Evolutionary conservation across 1,140 invertebrate genomes (phyloP), one percentile per base, ranked within the genome.

Genomic region (Drosophila kepulauana): DNA sequence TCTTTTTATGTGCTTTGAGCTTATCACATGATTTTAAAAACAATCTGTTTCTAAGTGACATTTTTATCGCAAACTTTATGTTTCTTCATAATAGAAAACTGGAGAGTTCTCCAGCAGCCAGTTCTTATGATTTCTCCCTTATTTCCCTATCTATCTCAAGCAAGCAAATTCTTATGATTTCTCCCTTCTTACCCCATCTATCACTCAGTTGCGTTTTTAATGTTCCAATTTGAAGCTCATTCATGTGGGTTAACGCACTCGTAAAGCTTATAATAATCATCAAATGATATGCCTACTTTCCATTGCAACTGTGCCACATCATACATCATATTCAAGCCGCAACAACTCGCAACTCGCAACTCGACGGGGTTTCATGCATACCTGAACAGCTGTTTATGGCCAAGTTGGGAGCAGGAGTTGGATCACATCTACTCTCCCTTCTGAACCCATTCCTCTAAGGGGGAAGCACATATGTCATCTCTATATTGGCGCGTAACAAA

Each of bases 271-370:
- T 62, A 62, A 75, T 79, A 76, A 72, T 71, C 77, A 79, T 79
- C 45, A 79, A 79, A 79, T 79, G 61, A 76, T 76, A 66, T 73
- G 77, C 64, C 49, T 49, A 63, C 45, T 59, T 25, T 25, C 51
- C 61, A 68, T 52, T 71, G 80, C 82, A 87, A 87, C 82, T 88
- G 81, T 81, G 85, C 78, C 84, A 85, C 85, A 85, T 88, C 84
- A 88, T 88, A 88, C 84, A 88, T 88, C 84, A 84, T 81, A 54
- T 74, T 67, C 67, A 82, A 66, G 25, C 45, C 35, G 45, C 52
- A 25, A 25, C 20, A 25, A 25, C 20, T 25, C 20, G 20, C 20
- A 52, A 46, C 28, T 0, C 15, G 43, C 20, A 52, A 46, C 28
- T 1, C 16, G 43, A 49, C 54, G 57, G 28, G 25, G 48, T 38